Base-by-base conservation (phyloP, 2,888 invertebrate species). In the Arctia plantaginis region DNA sequence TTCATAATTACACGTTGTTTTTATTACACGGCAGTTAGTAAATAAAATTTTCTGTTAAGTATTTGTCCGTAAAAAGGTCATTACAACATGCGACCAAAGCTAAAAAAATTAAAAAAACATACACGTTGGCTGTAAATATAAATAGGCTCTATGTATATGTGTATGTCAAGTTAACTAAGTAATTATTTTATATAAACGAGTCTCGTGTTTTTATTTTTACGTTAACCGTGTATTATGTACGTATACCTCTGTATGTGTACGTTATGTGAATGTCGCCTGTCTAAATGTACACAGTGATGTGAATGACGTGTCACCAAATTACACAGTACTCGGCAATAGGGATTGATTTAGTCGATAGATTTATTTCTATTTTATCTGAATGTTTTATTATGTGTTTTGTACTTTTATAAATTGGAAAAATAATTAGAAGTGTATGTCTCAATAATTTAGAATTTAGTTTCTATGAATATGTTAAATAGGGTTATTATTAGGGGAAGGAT, bases 301-400 rank as follows among this genome's bases (percentile, higher is more conserved):
- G 69, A 78, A 70, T 83, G 83, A 84, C 87, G 87, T 88, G 86
- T 86, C 86, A 83, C 87, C 86, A 90, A 90, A 91, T 90, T 89
- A 90, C 87, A 87, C 77, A 86, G 81, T 84, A 77, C 78, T 83
- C 76, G 68, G 77, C 66, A 33, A 68, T 75, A 85, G 84, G 75
- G 85, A 39, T 77, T 85, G 41, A 79, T 65, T 66, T 33, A 74
- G 70, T 82, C 80, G 83, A 85, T 86, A 73, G 3, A 30, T 18
- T 18, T 15, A 18, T 30, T 62, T 62, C 27, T 30, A 1, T 18
- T 62, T 81, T 79, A 73, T 62, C n/a, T 66, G 71, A 20, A n/a
- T n/a, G n/a, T 30, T 55, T 76, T 66, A 33, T 62, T 69, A 64
- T 64, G 47, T 66, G 15, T 0, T n/a, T 27, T 66, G 8, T 10